These are phyloP conservation scores for Lepus europaeus DNA, from an alignment of 2,113 vertebrate species.

Conservation along the genomic window DNA sequence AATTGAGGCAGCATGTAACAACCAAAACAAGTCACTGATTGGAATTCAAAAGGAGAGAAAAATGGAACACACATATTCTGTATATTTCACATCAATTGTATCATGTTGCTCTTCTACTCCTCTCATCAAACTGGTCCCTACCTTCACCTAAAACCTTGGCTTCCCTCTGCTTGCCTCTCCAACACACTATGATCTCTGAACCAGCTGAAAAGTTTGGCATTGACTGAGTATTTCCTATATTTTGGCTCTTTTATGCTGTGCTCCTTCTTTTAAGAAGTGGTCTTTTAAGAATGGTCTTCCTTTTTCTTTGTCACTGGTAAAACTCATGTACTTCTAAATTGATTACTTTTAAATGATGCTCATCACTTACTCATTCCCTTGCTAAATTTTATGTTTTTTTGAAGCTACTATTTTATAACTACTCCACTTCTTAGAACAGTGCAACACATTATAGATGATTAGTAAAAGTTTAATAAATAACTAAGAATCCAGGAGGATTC, in stretches of 20 bases:
- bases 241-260: background rate
- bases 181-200: background rate
- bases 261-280: background rate
- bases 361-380: constrained; percentile 10
- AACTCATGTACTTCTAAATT: background rate
- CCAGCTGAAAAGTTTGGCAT: background rate
- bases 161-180: background rate
- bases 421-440: background rate
- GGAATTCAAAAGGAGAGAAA: constrained; percentile 14
- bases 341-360: background rate
- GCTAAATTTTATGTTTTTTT: background rate
- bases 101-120: background rate
- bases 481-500: background rate
- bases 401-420: background rate
- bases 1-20: background rate
- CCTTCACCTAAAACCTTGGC: background rate
- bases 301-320: background rate
- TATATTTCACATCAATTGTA: background rate
- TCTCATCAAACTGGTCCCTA: background rate
- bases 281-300: background rate
- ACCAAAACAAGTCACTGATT: background rate
- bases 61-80: background rate
- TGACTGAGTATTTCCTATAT: background rate
- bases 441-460: background rate
- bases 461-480: background rate